Percentiles rank a stretch among this genome's conserved stretches.
Evolutionary conservation across 2,888 invertebrate species (phyloP).

Genomic region (Tetragnatha montana): DNA sequence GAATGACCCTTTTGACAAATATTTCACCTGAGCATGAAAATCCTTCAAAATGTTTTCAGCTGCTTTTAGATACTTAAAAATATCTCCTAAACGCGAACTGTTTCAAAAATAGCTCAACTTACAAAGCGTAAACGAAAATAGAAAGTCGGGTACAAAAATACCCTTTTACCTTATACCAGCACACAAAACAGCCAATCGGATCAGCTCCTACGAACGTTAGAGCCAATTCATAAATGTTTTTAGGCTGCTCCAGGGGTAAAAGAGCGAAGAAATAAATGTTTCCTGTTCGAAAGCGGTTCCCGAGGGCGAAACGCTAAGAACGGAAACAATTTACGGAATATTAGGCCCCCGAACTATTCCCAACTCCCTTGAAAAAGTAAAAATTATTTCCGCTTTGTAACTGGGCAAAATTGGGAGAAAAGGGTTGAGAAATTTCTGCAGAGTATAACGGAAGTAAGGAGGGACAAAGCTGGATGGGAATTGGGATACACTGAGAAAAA

Average conservation of each 20-base stretch:
- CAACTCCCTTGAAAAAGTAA: not conserved
- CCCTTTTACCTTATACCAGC: too few species aligned
- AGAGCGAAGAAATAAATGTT: not conserved
- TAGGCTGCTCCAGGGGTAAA: not conserved
- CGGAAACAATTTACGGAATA: conserved; percentile 15
- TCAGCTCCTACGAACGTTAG: not conserved
- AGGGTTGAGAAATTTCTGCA: not conserved
- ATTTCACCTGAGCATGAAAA: too few species aligned
- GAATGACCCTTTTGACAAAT: too few species aligned
- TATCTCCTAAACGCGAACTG: too few species aligned
- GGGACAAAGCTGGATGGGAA: too few species aligned
- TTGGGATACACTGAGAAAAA: too few species aligned
- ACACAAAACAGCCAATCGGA: not conserved
- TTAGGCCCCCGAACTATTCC: conserved; percentile 1
- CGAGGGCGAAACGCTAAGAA: not conserved
- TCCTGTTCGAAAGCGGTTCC: not conserved
- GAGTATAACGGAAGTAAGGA: not conserved
- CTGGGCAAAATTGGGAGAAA: not conserved
- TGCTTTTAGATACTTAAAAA: too few species aligned
- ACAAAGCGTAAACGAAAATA: too few species aligned
- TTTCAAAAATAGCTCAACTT: too few species aligned
- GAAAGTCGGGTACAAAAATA: too few species aligned
- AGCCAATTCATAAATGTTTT: not conserved
- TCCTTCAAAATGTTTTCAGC: too few species aligned
- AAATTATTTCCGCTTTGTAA: conserved; percentile 9